These are phyloP conservation scores for Odocoileus hemionus DNA, from an alignment of 2,113 vertebrate genomes.

Conservation along the genomic window DNA sequence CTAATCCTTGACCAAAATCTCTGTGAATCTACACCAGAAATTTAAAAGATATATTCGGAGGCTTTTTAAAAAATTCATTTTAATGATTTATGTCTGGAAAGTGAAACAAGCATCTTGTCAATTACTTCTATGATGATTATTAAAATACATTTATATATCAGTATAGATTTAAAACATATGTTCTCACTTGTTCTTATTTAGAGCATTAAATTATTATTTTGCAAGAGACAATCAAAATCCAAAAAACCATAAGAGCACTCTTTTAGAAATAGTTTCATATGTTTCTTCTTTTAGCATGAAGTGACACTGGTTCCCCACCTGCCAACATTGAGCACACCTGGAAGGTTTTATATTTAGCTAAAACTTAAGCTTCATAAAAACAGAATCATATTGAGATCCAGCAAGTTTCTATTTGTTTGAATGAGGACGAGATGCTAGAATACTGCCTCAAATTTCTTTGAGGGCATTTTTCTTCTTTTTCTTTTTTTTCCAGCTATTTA, in stretches of 20 bases:
- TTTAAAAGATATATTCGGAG: constrained; percentile 15
- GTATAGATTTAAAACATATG: constrained; percentile 45
- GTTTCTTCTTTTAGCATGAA: constrained; percentile 59
- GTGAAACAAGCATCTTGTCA: constrained; percentile 52
- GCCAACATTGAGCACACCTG: constrained; percentile 37
- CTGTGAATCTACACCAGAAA: not conserved
- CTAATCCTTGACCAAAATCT: constrained; percentile 32
- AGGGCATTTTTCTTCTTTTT: constrained; percentile 46
- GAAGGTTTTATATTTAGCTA: constrained; percentile 57
- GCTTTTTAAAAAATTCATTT: constrained; percentile 18
- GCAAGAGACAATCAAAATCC: constrained; percentile 40
- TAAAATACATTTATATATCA: constrained; percentile 60
- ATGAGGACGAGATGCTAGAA: constrained; percentile 36
- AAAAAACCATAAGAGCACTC: not conserved
- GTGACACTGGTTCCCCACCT: not conserved
- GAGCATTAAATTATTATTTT: constrained; percentile 47
- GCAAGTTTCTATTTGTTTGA: constrained; percentile 36
- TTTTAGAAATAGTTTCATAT: constrained; percentile 53
- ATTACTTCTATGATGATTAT: constrained; percentile 39
- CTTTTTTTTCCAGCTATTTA: constrained; percentile 31
- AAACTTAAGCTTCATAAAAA: constrained; percentile 46
- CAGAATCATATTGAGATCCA: constrained; percentile 15
- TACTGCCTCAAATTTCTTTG: not conserved
- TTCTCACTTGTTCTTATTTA: constrained; percentile 47
- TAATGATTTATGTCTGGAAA: constrained; percentile 55